phyloP scores from a whole-genome alignment of 2,797 vertebrate species.

The Hypotaenidia okinawae region DNA sequence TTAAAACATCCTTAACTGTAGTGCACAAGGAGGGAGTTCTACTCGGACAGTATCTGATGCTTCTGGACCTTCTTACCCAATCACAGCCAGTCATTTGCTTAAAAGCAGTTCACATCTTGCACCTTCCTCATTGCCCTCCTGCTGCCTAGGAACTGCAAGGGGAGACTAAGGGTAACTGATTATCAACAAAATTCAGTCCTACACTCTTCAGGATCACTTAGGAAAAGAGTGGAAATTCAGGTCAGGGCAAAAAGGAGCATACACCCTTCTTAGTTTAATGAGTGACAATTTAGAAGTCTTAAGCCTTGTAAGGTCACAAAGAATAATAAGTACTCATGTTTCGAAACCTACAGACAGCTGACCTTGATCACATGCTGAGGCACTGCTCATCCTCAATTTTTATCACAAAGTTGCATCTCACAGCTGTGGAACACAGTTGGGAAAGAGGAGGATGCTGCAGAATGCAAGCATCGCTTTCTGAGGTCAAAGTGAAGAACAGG shows the following conservation, averaged over 20 bases:
- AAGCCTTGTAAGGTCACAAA: neutral
- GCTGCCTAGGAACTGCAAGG: neutral
- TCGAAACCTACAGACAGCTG: neutral
- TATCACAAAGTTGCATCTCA: neutral
- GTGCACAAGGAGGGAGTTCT: neutral
- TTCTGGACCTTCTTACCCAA: neutral
- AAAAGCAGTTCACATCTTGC: neutral
- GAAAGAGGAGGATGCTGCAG: neutral
- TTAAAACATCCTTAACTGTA: neutral
- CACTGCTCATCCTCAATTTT: neutral
- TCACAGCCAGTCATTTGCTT: neutral
- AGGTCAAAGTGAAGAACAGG: neutral
- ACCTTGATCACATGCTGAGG: neutral
- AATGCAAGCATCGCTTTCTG: accelerated
- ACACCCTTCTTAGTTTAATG: neutral
- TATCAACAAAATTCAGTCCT: neutral
- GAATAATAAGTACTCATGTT: neutral
- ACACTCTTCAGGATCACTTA: neutral
- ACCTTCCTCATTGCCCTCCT: neutral
- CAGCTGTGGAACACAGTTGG: neutral
- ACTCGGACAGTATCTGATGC: neutral
- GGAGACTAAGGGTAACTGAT: neutral
- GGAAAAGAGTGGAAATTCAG: neutral
- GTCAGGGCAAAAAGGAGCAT: neutral
- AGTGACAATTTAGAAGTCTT: neutral